phyloP scores from a whole-genome alignment of 1,140 invertebrate genomes.

The Pogonomyrmex californicus region DNA sequence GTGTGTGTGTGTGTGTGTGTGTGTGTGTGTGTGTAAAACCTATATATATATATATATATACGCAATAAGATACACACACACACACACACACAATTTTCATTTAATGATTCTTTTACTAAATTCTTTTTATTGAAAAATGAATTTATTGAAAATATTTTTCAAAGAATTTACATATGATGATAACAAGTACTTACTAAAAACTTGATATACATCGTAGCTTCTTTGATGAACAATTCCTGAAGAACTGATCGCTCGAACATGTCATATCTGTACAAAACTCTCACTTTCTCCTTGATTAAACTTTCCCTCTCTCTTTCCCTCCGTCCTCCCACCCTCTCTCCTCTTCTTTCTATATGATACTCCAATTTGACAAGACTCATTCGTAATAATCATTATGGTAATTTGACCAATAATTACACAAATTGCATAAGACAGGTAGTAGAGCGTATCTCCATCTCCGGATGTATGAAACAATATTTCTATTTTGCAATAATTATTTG shows the following conservation, averaged over 20 bases:
- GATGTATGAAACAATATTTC: constrained; percentile 28
- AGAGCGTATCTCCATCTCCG: constrained; percentile 30
- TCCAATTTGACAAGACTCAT: background rate
- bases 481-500: constrained; percentile 25
- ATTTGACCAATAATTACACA: constrained; percentile 41
- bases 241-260: constrained; percentile 31
- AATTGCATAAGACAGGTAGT: constrained; percentile 36
- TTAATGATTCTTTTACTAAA: background rate
- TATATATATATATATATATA: no score
- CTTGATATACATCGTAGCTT: constrained; percentile 39
- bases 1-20: no score
- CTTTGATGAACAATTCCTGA: background rate
- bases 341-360: background rate
- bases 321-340: background rate
- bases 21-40: no score
- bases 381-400: constrained; percentile 8
- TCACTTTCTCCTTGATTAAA: constrained; percentile 47
- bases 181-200: constrained; percentile 32
- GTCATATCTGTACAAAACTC: constrained; percentile 8
- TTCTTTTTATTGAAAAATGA: background rate
- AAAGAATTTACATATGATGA: background rate
- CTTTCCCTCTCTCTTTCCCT: background rate
- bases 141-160: background rate
- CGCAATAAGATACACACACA: no score
- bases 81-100: background rate